These are phyloP conservation scores for Parasteatoda lunata DNA, from an alignment of 2,888 invertebrate species.

Conservation along the genomic window DNA sequence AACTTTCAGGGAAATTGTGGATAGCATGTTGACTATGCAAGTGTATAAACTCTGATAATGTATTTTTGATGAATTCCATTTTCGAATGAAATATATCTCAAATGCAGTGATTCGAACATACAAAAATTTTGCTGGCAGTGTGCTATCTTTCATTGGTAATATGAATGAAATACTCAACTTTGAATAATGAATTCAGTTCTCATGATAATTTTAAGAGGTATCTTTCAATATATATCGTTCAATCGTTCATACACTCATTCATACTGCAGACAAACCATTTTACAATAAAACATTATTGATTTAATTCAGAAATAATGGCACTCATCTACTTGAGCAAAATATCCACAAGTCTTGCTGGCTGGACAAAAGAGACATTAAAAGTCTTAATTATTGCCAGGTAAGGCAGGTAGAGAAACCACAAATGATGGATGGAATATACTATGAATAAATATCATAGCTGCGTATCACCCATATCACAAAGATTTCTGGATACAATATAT, in stretches of 20 bases:
- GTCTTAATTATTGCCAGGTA: conserved; percentile 60
- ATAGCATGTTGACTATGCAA: conserved; percentile 18
- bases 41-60: conserved; percentile 19
- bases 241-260: not conserved
- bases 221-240: not conserved
- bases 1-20: conserved; percentile 48
- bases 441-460: conserved; percentile 69
- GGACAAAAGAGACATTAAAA: conserved; percentile 50
- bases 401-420: conserved; percentile 60
- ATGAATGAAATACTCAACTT: not conserved
- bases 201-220: not conserved
- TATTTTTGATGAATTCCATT: conserved; percentile 2
- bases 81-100: conserved; percentile 12
- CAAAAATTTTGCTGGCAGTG: conserved; percentile 45
- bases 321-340: conserved; percentile 67
- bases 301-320: conserved; percentile 45
- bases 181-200: not conserved
- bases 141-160: conserved; percentile 25
- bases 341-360: conserved; percentile 62
- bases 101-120: conserved; percentile 26
- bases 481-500: conserved; percentile 70
- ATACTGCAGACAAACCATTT: not conserved
- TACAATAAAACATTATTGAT: not conserved
- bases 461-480: conserved; percentile 71
- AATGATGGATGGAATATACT: conserved; percentile 66